Evolutionary conservation across 2,113 vertebrate species (phyloP).

Genomic region (Edolisoma coerulescens): DNA sequence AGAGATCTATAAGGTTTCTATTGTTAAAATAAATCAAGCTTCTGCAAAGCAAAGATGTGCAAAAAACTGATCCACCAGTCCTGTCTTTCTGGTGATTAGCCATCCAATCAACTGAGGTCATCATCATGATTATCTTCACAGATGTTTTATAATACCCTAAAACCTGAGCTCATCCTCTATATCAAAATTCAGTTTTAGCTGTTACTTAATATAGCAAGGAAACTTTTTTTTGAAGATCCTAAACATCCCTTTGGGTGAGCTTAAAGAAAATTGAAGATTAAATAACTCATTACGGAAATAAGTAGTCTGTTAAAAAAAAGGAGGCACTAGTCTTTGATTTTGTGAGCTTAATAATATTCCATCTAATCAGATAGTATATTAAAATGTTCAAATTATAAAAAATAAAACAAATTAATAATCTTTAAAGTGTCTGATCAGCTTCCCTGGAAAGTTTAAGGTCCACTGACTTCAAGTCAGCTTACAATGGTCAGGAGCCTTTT

Average conservation of each 20-base stretch:
- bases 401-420: background rate
- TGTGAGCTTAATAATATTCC: background rate
- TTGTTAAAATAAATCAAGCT: background rate
- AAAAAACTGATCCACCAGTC: background rate
- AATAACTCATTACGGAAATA: background rate
- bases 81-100: background rate
- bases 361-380: background rate
- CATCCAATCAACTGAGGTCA: background rate
- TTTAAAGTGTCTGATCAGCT: background rate
- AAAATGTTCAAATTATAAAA: background rate
- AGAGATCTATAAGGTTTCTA: background rate
- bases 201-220: background rate
- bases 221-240: background rate
- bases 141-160: background rate
- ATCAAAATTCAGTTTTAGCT: background rate
- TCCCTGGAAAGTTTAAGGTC: background rate
- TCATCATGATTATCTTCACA: background rate
- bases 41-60: background rate
- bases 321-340: background rate
- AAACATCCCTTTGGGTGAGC: background rate
- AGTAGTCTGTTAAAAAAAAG: background rate
- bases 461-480: background rate
- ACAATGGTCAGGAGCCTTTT: background rate
- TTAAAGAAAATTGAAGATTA: background rate
- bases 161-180: background rate